These are phyloP conservation scores for Oegoconia quadripuncta DNA, from an alignment of 2,888 invertebrate genomes.

Conservation along the genomic window DNA sequence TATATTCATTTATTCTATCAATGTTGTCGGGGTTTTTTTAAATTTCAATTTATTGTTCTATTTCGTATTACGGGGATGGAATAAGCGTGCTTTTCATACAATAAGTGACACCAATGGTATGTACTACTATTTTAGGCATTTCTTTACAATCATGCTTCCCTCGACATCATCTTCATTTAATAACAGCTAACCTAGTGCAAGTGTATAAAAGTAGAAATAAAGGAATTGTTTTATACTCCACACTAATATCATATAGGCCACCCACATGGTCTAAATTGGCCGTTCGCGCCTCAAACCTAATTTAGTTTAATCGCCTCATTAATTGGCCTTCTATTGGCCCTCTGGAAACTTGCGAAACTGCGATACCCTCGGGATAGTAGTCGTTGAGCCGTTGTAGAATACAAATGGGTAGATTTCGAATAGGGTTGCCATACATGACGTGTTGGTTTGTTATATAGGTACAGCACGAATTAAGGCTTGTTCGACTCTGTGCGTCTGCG, in stretches of 20 bases:
- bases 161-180: too few relatives aligned
- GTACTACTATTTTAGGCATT: too few relatives aligned
- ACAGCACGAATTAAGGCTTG: too few relatives aligned
- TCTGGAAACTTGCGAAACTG: conserved; percentile 58
- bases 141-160: too few relatives aligned
- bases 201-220: too few relatives aligned
- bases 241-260: too few relatives aligned
- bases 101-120: conserved; percentile 1
- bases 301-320: conserved; percentile 70
- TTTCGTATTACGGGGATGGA: neutral
- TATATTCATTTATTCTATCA: too few relatives aligned
- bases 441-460: conserved; percentile 24
- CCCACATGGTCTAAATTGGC: conserved; percentile 34
- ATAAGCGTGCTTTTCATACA: neutral
- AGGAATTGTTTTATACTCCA: too few relatives aligned
- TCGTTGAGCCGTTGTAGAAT: conserved; percentile 32
- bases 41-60: neutral
- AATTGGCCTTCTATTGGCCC: conserved; percentile 63
- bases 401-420: conserved; percentile 52
- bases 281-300: conserved; percentile 63
- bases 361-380: conserved; percentile 47
- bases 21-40: too few relatives aligned
- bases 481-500: too few relatives aligned
- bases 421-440: conserved; percentile 24
- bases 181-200: too few relatives aligned